Evolutionary conservation across 2,888 invertebrate genomes (phyloP).

Genomic region (Bugulina stolonifera): DNA sequence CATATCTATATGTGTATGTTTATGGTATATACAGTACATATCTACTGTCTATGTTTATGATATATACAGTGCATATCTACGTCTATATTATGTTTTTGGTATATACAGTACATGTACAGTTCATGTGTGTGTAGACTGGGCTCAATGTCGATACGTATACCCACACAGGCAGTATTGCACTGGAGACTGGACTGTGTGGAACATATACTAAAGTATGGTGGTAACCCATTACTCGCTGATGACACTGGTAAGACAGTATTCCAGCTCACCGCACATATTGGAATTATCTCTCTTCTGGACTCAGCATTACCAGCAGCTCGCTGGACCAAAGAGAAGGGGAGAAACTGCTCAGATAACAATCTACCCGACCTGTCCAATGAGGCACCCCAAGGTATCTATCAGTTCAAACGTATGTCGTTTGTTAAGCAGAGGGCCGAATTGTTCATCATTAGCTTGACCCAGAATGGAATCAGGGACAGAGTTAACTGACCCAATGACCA

Average conservation of each 20-base stretch:
- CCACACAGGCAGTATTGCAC: slow-evolving; percentile 32
- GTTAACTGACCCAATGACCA: no score
- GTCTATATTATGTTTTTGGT: not conserved
- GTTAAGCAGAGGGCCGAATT: no score
- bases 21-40: not conserved
- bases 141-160: not conserved
- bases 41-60: no score
- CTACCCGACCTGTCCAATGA: no score
- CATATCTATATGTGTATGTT: not conserved
- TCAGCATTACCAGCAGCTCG: not conserved
- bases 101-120: not conserved
- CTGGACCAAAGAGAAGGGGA: not conserved
- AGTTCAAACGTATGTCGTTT: no score
- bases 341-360: no score
- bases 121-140: no score
- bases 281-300: slow-evolving; percentile 26
- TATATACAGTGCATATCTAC: not conserved
- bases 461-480: no score
- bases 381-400: no score
- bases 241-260: slow-evolving; percentile 34
- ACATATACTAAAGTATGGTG: slow-evolving; percentile 34
- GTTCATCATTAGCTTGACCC: no score
- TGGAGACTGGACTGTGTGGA: slow-evolving; percentile 30
- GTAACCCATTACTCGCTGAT: slow-evolving; percentile 32
- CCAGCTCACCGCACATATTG: slow-evolving; percentile 31